These are phyloP conservation scores for Altica lythri DNA, from an alignment of 2,888 invertebrate genomes.

Conservation along the genomic window DNA sequence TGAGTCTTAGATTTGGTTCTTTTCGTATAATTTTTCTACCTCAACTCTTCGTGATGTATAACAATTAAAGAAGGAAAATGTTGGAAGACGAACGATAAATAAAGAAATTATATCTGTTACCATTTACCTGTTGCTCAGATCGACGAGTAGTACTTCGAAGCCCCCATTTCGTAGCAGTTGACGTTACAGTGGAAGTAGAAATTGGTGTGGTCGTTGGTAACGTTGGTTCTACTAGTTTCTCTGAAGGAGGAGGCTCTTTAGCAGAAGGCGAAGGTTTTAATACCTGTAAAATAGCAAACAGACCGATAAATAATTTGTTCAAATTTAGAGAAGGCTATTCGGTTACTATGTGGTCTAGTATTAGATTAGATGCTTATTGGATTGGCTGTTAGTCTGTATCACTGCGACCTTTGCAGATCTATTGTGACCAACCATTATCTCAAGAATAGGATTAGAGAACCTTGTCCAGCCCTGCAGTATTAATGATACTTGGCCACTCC, in stretches of 20 bases:
- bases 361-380: no score
- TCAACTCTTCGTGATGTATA: no score
- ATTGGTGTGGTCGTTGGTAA: conserved; percentile 10
- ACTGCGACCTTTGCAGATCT: no score
- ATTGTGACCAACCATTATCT: no score
- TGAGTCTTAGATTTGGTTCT: no score
- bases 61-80: not conserved
- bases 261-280: conserved; percentile 11
- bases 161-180: conserved; percentile 52
- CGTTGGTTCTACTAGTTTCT: conserved; percentile 20
- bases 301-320: not conserved
- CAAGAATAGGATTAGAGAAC: no score
- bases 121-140: conserved; percentile 59
- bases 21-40: no score
- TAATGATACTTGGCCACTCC: no score
- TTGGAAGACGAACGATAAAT: not conserved
- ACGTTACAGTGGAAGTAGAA: conserved; percentile 7
- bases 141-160: conserved; percentile 54
- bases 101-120: no score
- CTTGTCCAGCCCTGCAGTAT: no score
- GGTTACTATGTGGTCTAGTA: no score
- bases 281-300: conserved; percentile 13
- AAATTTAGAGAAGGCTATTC: not conserved
- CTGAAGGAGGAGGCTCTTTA: conserved; percentile 13
- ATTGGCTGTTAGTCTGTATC: no score